Conservation (phyloP, 2,888 invertebrate genomes). For the Atherix ibis region DNA sequence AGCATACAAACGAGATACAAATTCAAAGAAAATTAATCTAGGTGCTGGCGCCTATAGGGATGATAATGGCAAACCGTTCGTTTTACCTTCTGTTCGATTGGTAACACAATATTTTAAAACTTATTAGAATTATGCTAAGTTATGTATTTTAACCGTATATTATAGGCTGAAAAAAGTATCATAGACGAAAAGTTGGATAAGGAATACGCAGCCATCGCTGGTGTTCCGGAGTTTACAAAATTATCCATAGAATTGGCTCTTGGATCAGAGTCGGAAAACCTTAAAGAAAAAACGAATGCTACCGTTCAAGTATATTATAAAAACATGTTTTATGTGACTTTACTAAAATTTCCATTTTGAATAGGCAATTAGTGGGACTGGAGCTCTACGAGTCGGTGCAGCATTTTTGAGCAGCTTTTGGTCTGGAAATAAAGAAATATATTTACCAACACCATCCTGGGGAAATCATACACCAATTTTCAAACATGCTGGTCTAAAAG, state of each 20-base stretch:
- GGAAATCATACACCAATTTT: conserved; percentile 95
- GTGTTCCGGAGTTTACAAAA: conserved; percentile 67
- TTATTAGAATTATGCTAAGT: no score
- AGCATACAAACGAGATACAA: conserved; percentile 78
- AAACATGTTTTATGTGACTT: conserved; percentile 1
- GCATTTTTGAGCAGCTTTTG: conserved; percentile 74
- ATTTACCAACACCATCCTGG: conserved; percentile 90
- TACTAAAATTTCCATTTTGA: background rate
- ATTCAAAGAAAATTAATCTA: conserved; percentile 90
- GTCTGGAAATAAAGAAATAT: conserved; percentile 63
- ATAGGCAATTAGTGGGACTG: conserved; percentile 93
- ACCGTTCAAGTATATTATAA: conserved; percentile 47
- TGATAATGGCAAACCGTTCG: conserved; percentile 90
- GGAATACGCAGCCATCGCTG: conserved; percentile 89
- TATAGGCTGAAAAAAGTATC: conserved; percentile 69
- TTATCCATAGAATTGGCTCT: conserved; percentile 77
- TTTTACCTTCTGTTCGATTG: conserved; percentile 73
- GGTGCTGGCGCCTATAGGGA: conserved; percentile 95
- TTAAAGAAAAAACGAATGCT: conserved; percentile 52
- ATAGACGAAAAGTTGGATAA: conserved; percentile 59
- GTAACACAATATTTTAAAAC: no score
- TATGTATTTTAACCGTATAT: no score
- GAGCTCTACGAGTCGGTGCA: conserved; percentile 83
- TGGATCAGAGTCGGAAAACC: conserved; percentile 53
- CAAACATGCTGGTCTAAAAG: conserved; percentile 67